These are phyloP conservation scores for Fabriciana adippe DNA, from an alignment of 2,888 invertebrate genomes.

Conservation along the genomic window DNA sequence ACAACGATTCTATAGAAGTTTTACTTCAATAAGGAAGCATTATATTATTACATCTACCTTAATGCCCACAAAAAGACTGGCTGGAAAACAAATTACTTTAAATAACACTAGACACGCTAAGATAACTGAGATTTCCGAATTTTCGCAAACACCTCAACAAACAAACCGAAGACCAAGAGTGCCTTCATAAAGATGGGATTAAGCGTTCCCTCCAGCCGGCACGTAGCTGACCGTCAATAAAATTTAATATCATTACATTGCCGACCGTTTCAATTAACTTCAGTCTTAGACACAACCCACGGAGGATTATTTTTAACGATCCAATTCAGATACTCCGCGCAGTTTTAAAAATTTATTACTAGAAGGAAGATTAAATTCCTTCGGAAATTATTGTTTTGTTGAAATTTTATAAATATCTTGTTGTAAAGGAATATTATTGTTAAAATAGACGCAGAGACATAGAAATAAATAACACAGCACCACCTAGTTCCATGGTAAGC, in stretches of 20 bases:
- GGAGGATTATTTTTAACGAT: slow-evolving; percentile 27
- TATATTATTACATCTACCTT: too few relatives aligned
- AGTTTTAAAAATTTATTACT: slow-evolving; percentile 15
- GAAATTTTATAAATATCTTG: background rate
- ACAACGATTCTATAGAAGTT: too few relatives aligned
- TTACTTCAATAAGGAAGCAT: too few relatives aligned
- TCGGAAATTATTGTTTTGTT: slow-evolving; percentile 3
- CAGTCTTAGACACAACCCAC: slow-evolving; percentile 35
- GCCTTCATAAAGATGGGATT: slow-evolving; percentile 32
- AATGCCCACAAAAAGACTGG: too few relatives aligned
- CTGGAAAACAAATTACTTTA: too few relatives aligned
- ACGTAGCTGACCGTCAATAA: slow-evolving; percentile 47
- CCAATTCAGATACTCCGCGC: slow-evolving; percentile 12
- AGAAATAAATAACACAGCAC: too few relatives aligned
- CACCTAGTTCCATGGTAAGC: too few relatives aligned
- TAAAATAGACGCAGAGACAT: too few relatives aligned
- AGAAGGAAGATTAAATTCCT: slow-evolving; percentile 1
- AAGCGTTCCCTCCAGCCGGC: slow-evolving; percentile 27
- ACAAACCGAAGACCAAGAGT: slow-evolving; percentile 18
- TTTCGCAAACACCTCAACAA: slow-evolving; percentile 3
- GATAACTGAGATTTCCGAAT: background rate
- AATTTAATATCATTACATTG: slow-evolving; percentile 44
- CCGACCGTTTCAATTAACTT: slow-evolving; percentile 45
- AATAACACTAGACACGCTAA: background rate
- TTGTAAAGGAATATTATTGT: too few relatives aligned